phyloP scores from a whole-genome alignment of 2,888 invertebrate genomes.

The Ectemnius lituratus region DNA sequence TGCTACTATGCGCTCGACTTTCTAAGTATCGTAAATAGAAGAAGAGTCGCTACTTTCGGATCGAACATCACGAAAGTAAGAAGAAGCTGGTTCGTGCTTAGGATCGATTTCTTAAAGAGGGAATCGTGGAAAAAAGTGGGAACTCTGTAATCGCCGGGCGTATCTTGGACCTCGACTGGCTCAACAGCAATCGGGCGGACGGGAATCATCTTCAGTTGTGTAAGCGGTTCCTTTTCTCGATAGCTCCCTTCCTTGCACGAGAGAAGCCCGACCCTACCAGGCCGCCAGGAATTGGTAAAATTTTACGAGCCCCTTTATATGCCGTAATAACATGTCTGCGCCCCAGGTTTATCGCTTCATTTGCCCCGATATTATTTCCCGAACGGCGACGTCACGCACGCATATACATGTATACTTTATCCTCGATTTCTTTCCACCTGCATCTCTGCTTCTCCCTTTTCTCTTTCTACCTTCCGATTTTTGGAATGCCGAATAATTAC shows the following conservation, averaged over 20 bases:
- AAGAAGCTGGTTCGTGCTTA: slow-evolving; percentile 13
- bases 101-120: slow-evolving; percentile 4
- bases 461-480: not conserved
- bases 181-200: not conserved
- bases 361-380: slow-evolving; percentile 63
- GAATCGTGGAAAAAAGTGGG: slow-evolving; percentile 7
- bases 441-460: not conserved
- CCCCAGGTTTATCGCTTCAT: slow-evolving; percentile 66
- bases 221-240: slow-evolving; percentile 9
- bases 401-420: not conserved
- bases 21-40: too few relatives aligned
- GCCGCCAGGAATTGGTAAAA: slow-evolving; percentile 36
- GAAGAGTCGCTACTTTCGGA: not conserved
- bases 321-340: slow-evolving; percentile 65
- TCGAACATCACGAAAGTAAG: not conserved
- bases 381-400: slow-evolving; percentile 2
- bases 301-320: slow-evolving; percentile 68
- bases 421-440: not conserved
- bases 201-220: not conserved
- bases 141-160: not conserved
- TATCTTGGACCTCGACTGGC: slow-evolving; percentile 12
- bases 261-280: not conserved
- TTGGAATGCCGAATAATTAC: not conserved
- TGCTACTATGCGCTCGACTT: too few relatives aligned
- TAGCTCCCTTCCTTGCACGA: not conserved